Conservation (phyloP, 23 tunicate genomes). For the Trididemnum miniatum region DNA sequence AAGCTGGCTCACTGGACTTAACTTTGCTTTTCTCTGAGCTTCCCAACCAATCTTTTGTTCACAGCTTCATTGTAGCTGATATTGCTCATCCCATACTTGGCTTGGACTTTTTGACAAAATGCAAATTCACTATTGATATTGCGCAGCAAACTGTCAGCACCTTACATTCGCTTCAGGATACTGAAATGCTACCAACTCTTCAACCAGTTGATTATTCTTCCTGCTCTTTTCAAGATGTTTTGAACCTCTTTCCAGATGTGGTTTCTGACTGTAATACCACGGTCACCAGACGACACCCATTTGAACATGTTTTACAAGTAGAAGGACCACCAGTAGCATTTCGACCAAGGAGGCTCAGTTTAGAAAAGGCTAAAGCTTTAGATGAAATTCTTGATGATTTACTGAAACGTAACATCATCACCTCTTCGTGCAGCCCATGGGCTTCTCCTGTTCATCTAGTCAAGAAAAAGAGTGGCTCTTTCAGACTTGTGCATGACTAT, state of each 20-base stretch:
- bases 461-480: conserved; percentile 7
- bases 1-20: neutral
- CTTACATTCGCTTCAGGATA: neutral
- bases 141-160: neutral
- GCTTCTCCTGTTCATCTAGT: conserved; percentile 25
- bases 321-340: conserved; percentile 9
- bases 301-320: conserved; percentile 19
- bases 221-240: neutral
- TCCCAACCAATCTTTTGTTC: conserved; percentile 1
- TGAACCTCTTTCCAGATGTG: conserved; percentile 7
- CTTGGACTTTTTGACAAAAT: conserved; percentile 10
- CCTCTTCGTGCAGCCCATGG: conserved; percentile 20
- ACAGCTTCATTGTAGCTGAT: neutral
- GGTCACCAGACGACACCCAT: neutral
- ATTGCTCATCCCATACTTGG: conserved; percentile 11
- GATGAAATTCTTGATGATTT: neutral
- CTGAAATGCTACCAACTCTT: neutral
- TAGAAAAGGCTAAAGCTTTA: neutral
- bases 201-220: neutral
- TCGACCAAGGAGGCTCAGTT: conserved; percentile 5
- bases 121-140: neutral
- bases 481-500: conserved; percentile 4
- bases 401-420: neutral
- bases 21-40: neutral
- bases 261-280: neutral